Evolutionary conservation across 2,113 vertebrate species (phyloP), one percentile per base, ranked within the genome.

Genomic region (Festucalex cinctus): DNA sequence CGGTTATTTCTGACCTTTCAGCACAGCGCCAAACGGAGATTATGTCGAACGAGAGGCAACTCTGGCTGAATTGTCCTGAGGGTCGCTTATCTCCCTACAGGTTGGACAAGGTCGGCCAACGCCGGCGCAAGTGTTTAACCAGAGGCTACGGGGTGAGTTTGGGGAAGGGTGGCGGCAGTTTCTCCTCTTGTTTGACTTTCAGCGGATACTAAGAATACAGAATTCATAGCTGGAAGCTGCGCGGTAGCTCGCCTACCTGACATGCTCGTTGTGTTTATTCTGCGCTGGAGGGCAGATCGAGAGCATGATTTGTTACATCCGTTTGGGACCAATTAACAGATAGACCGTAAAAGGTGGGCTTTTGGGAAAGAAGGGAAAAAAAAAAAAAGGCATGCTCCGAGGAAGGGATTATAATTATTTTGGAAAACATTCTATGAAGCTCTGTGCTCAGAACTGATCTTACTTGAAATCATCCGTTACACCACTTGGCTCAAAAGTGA

Each of bases 81-180:
- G 86, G 77, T 76, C 58, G 82, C 82, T 90, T 88, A 89, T 88
- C 84, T 85, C 78, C 65, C 77, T 80, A 59, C 70, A 76, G 82
- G 86, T 88, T 79, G 74, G 82, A 89, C 85, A 82, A 84, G 83
- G 88, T 84, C 83, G 64, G 81, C 65, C 58, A 70, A 76, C 75
- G 65, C 68, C 53, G 13, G 68, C 39, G 79, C 69, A 81, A 58
- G 63, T 82, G 85, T 86, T 88, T 87, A 88, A 32, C 80, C 65
- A 39, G 51, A 46, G 64, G 65, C 46, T 24, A 43, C 24, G 19
- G 39, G 9, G 41, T 3, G 2, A 4, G 66, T 49, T 32, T 32
- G 7, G 65, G 56, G 37, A 35, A 61, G 57, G 65, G 59, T 58
- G 57, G 56, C 20, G 36, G 3, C 20, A 46, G 28, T 43, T 49